Base-by-base conservation (phyloP, 2,888 invertebrate species). In the Drosophila colorata region DNA sequence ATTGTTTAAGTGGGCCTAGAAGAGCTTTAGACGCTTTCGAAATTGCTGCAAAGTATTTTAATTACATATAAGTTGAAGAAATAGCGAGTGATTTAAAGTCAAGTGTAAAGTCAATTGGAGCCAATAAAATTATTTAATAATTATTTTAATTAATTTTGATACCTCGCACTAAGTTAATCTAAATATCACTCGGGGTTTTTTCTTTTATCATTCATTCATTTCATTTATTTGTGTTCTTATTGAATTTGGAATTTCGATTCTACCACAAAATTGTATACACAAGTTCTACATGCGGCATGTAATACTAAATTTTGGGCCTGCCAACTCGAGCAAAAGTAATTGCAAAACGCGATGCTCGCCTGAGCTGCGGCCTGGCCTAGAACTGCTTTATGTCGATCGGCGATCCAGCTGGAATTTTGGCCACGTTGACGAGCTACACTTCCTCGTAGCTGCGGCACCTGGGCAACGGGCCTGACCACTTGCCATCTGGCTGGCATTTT, bases 391-490 rank as follows among this genome's bases (percentile, higher is more conserved):
- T 53, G 31, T 43, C 23, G 18, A 18, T 13, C 56, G 37, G 31
- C 8, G 43, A 51, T 64, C 55, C 51, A 18, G 35, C 18, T 65
- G 40, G 13, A 33, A 11, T 23, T 25, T 2, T 1, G 25, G 28
- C 9, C 3, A 20, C 33, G 41, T 28, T 59, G 44, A 14, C 16
- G 59, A 68, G 86, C 93, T 93, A 94, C 90, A 94, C 94, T 72
- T 94, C 94, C 88, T 93, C 93, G 90, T 95, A 95, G 89, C 94
- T 94, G 76, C 94, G 94, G 90, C 95, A 95, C 68, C 94, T 94
- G 14, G 95, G 95, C 63, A 95, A 93, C 8, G 94, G 93, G 31
- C 93, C 93, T 16, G 95, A 95, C 95, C 95, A 95, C 78, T 94
- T 94, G 43, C 95, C 95, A 83, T 95, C 94, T 33, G 94, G 93